These are phyloP conservation scores for Ips nitidus DNA, from an alignment of 1,140 invertebrate species.

Conservation along the genomic window DNA sequence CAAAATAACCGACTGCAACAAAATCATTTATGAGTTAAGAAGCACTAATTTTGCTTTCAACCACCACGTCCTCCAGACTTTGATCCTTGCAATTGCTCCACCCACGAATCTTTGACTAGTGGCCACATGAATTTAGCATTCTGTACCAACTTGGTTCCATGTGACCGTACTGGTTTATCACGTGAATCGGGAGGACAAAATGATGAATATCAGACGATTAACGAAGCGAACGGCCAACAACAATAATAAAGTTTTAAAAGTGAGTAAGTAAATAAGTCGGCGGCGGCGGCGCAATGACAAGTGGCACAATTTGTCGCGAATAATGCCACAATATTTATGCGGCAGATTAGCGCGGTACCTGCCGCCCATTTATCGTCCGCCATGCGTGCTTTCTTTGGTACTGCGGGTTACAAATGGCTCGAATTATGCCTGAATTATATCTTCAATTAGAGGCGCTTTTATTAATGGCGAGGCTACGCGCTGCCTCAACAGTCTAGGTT, in stretches of 20 bases:
- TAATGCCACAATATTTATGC: conserved; percentile 32
- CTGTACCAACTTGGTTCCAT: too few relatives aligned
- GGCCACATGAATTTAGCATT: too few relatives aligned
- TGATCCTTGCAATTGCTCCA: too few relatives aligned
- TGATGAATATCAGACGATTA: too few relatives aligned
- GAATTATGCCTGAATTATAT: conserved; percentile 35
- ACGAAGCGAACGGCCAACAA: neutral
- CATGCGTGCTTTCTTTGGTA: conserved; percentile 29
- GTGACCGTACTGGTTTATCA: too few relatives aligned
- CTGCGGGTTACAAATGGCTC: conserved; percentile 26
- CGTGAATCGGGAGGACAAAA: too few relatives aligned
- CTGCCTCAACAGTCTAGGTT: conserved; percentile 20
- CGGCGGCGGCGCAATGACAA: conserved; percentile 18
- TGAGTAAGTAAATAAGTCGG: conserved; percentile 15
- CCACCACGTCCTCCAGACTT: too few relatives aligned
- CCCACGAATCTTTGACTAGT: too few relatives aligned
- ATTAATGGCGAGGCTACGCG: conserved; percentile 30
- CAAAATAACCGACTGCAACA: too few relatives aligned
- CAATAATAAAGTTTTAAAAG: conserved; percentile 24
- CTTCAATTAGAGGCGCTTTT: conserved; percentile 33
- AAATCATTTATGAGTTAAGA: too few relatives aligned
- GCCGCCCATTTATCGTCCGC: conserved; percentile 27
- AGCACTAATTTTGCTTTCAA: too few relatives aligned
- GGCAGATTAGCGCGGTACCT: conserved; percentile 18
- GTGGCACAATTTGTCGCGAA: conserved; percentile 32